Evolutionary conservation across 2,113 vertebrate genomes (phyloP).

Genomic region (Oostethus manadensis): DNA sequence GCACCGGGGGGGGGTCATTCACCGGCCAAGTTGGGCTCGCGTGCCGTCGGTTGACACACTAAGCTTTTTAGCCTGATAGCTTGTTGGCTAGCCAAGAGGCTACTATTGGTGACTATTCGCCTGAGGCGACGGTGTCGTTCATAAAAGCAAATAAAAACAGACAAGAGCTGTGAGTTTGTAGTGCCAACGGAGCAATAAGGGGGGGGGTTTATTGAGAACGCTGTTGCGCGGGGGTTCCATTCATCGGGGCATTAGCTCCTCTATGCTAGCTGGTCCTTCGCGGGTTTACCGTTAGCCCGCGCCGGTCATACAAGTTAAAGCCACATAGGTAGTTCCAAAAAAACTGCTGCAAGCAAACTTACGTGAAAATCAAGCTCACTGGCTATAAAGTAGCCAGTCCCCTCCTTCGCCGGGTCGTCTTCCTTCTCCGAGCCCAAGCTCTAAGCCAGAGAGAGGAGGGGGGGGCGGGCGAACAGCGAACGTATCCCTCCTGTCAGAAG

Average conservation of each 20-base stretch:
- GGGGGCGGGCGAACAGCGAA: constrained; percentile 28
- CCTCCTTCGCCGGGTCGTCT: constrained; percentile 48
- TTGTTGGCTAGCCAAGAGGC: constrained; percentile 44
- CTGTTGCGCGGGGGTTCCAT: neutral
- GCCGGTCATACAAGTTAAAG: constrained; percentile 27
- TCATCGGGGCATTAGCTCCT: constrained; percentile 22
- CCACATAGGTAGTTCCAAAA: constrained; percentile 14
- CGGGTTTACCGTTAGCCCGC: constrained; percentile 33
- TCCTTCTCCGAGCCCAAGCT: constrained; percentile 56
- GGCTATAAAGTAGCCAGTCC: constrained; percentile 59
- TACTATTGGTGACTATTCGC: constrained; percentile 20
- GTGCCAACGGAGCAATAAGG: neutral
- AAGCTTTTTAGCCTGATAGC: constrained; percentile 34
- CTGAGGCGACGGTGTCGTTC: neutral
- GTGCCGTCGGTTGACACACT: neutral
- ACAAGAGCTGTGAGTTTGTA: neutral
- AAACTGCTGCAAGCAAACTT: constrained; percentile 34
- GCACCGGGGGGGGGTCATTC: too few species aligned
- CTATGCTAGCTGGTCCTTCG: constrained; percentile 35
- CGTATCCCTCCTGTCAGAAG: constrained; percentile 35
- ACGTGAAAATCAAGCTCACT: constrained; percentile 56
- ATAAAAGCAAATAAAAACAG: neutral
- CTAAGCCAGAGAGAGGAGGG: constrained; percentile 46
- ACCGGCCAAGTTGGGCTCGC: too few species aligned
- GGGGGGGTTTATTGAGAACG: neutral